Base-by-base conservation (phyloP, 2,888 invertebrate species). In the Deroplatys truncata region DNA sequence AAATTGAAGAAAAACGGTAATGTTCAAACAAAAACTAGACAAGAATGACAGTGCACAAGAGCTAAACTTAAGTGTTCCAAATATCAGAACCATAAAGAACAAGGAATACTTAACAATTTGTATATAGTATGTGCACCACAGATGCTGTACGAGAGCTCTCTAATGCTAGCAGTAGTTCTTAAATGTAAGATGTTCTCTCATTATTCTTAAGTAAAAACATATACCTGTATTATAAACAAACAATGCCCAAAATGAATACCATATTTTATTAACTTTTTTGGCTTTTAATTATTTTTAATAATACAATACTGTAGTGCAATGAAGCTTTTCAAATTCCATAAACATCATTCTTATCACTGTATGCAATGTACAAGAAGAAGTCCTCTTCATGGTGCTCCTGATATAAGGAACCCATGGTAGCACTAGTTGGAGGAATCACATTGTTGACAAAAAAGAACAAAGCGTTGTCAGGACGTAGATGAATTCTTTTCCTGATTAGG, bases 341-440 rank as follows among this genome's bases (percentile, higher is more conserved):
- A 88, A 99, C n/a, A n/a, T n/a, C 99, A 94, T 98, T 99, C 94
- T 99, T 99, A 94, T 99, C 99, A 92, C 99, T 99, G 95, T 99
- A 99, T 92, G 99, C 99, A 94, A 99, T 99, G 95, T 99, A 99
- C 92, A 99, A 96, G 95, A 99, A 99, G 94, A 98, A 98, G 93
- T 99, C 99, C 94, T 99, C 99, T 93, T 99, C 99, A 92, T 99
- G 99, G 93, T 99, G 98, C 94, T 99, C 99, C 97, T 98, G 92
- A 93, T 99, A 99, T 35, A 99, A 95, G 89, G 98, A 97, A 91
- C 98, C 98, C 98, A 99, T 98, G 85, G 99, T 98, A 90, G 98
- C 98, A 92, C 98, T 98, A 91, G 98, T 98, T 90, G 98, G 98
- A 91, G 99, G 99, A 94, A 99, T 98, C 92, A 97, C 98, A 94